Evolutionary conservation across 1,140 invertebrate species (phyloP).

Genomic region (Cotesia glomerata): DNA sequence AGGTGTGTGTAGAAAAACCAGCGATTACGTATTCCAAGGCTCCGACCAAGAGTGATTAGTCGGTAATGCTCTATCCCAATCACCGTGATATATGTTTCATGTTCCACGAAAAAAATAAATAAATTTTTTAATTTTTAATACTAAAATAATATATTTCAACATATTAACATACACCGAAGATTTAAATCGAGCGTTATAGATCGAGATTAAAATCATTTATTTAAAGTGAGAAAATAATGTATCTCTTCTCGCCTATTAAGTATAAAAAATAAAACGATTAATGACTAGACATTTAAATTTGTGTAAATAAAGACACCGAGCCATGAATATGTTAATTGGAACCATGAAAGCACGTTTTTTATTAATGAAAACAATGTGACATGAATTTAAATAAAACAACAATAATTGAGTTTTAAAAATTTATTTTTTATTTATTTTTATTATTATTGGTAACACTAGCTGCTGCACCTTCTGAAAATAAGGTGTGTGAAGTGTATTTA

Average conservation of each 20-base stretch:
- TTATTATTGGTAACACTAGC: too few species aligned
- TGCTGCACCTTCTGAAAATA: too few species aligned
- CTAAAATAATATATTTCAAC: neutral
- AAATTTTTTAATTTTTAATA: neutral
- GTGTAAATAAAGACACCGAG: neutral
- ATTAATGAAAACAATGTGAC: neutral
- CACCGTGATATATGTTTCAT: constrained; percentile 14
- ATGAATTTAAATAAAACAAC: neutral
- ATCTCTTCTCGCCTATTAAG: neutral
- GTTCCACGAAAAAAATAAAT: neutral
- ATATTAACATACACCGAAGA: neutral
- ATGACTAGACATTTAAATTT: neutral
- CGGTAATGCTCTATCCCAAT: constrained; percentile 35
- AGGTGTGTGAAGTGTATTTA: too few species aligned
- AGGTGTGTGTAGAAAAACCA: constrained; percentile 41
- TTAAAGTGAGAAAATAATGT: neutral
- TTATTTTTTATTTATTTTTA: too few species aligned
- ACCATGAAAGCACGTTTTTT: neutral
- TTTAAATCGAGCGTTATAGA: too few species aligned
- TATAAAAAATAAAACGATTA: neutral
- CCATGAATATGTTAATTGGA: neutral
- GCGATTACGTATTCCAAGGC: constrained; percentile 50
- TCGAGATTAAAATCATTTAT: neutral
- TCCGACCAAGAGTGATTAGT: constrained; percentile 44
- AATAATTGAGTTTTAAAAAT: neutral